Base-by-base conservation (phyloP, 2,888 invertebrate species). In the Oxycera nigricornis region DNA sequence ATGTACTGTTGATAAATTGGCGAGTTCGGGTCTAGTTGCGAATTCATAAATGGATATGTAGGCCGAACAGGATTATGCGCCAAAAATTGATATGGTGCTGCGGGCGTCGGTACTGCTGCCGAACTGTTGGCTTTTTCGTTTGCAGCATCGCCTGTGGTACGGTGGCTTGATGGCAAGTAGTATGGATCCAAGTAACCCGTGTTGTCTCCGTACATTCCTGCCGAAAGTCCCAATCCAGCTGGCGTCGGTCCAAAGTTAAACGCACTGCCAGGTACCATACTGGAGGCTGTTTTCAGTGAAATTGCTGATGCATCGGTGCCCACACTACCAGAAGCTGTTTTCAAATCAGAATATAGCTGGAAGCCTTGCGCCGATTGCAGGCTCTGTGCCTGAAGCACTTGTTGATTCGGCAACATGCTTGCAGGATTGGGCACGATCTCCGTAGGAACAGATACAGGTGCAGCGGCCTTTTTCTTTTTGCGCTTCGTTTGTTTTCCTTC, bases 241-340 rank as follows among this genome's bases (percentile, higher is more conserved):
- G 91, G 87, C 0, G 92, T 87, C 2, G 93, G 88, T 20, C 93
- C 93, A 81, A 94, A 95, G 82, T 94, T 94, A 80, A 94, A 95
- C 68, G 94, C 94, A 85, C 93, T 94, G 28, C 92, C 91, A 6
- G 94, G 90, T 77, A 94, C 92, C 81, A 93, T 91, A 79, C 90
- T 90, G 2, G 89, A 87, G 11, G 73, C 73, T 30, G 91, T 90
- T 79, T 93, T 89, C 62, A 92, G 81, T 11, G 90, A 88, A 78
- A 92, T 89, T 77, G 87, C 87, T 74, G 83, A 82, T 6, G 82
- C 77, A 78, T 82, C 83, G 0, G 82, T 80, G 22, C 14, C 55
- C 3, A 77, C 62, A 2, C 77, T 77, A 22, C 77, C 74, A 0
- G 79, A 75, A 3, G 83, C 80, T 3, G 84, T 86, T 78, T 89